These are phyloP conservation scores for Drosophila neonasuta DNA, from an alignment of 2,888 invertebrate species.

Conservation along the genomic window DNA sequence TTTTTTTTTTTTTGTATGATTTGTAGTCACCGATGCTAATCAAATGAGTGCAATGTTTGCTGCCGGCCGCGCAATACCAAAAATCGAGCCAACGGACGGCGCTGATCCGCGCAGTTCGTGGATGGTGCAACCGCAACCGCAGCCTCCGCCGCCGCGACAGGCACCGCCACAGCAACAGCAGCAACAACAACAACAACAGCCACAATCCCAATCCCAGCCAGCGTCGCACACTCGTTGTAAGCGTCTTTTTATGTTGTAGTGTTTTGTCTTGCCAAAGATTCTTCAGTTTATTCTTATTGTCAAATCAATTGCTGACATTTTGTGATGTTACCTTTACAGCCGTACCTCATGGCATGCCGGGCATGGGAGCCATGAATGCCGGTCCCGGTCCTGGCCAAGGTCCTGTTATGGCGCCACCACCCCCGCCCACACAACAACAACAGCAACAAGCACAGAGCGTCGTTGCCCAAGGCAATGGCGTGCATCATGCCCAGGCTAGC, in stretches of 20 bases:
- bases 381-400: conserved; percentile 77
- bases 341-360: conserved; percentile 81
- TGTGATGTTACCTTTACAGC: conserved; percentile 57
- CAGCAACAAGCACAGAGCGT: conserved; percentile 67
- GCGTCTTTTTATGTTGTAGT: conserved; percentile 60
- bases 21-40: conserved; percentile 80
- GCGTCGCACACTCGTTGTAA: conserved; percentile 81
- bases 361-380: conserved; percentile 80
- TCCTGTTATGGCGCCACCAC: conserved; percentile 80
- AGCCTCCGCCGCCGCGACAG: conserved; percentile 77
- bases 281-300: conserved; percentile 25
- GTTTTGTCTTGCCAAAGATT: conserved; percentile 37
- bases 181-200: conserved; percentile 60
- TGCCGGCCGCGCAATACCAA: conserved; percentile 82
- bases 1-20: conserved; percentile 27
- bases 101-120: conserved; percentile 79
- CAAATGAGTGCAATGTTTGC: conserved; percentile 82
- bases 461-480: conserved; percentile 74
- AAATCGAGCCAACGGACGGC: conserved; percentile 82
- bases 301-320: background rate
- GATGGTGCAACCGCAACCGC: conserved; percentile 81
- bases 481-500: conserved; percentile 77
- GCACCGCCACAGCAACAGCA: conserved; percentile 61
- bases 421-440: conserved; percentile 67
- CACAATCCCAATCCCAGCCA: conserved; percentile 64